Conservation (phyloP, 2,888 invertebrate genomes). For the Melieria picta region DNA sequence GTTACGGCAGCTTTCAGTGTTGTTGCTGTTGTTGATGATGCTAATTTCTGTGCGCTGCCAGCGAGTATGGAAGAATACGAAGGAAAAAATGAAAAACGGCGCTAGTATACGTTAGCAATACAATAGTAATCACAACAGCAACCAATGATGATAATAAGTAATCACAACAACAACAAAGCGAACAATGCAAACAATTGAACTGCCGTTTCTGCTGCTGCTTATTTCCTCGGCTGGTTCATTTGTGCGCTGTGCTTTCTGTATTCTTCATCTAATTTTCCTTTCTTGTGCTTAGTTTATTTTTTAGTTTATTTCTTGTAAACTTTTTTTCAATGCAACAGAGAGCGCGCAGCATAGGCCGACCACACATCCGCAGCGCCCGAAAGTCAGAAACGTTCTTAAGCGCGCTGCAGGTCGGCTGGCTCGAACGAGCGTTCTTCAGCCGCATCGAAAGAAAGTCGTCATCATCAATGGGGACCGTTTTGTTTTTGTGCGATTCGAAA, state of each 20-base stretch:
- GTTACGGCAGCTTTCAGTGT: too few species aligned
- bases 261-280: too few species aligned
- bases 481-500: conserved; percentile 14
- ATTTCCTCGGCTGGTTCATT: too few species aligned
- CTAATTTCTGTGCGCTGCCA: too few species aligned
- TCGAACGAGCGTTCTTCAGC: too few species aligned
- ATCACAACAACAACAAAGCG: background rate
- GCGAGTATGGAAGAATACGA: too few species aligned
- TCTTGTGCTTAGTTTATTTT: background rate
- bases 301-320: background rate
- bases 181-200: background rate
- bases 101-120: conserved; percentile 10
- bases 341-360: background rate
- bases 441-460: conserved; percentile 41
- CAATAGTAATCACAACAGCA: conserved; percentile 6
- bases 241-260: too few species aligned
- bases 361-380: conserved; percentile 52
- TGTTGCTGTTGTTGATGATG: too few species aligned
- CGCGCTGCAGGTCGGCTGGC: background rate
- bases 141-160: background rate
- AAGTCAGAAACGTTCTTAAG: conserved; percentile 54
- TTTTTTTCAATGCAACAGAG: background rate
- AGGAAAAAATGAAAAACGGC: conserved; percentile 4
- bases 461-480: conserved; percentile 43
- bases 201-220: background rate